Percentiles rank a stretch among this genome's conserved stretches.
These are phyloP conservation scores for Rhinoderma darwinii DNA, from an alignment of 2,113 vertebrate species.

Conservation along the genomic window DNA sequence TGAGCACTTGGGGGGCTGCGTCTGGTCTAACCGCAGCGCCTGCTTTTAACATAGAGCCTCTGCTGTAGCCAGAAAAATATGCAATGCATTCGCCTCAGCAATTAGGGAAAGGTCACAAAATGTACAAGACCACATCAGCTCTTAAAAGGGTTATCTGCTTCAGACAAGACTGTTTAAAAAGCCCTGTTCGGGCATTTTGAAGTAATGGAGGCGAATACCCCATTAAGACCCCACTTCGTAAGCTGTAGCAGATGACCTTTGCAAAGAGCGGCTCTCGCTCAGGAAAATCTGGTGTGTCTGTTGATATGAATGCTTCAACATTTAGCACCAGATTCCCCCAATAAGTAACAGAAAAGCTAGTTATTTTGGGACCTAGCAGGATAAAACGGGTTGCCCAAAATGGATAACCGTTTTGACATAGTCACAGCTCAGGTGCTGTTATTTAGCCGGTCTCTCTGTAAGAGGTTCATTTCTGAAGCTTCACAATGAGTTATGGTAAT, in stretches of 20 bases:
- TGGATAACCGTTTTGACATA: neutral
- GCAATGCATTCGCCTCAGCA: slow-evolving; percentile 14
- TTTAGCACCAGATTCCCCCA: neutral
- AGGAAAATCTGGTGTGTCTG: neutral
- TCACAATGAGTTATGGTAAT: too few species aligned
- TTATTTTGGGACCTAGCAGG: neutral
- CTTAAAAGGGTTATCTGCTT: neutral
- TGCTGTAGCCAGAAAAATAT: slow-evolving; percentile 55
- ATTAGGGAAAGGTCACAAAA: slow-evolving; percentile 26
- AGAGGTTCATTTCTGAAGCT: too few species aligned
- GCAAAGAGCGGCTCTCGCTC: too few species aligned
- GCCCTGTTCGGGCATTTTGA: neutral
- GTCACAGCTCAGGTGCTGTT: too few species aligned
- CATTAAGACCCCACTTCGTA: neutral
- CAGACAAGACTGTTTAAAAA: neutral
- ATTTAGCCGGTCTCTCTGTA: too few species aligned
- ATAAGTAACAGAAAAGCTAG: neutral
- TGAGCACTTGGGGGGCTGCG: slow-evolving; percentile 36
- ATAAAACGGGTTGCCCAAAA: neutral
- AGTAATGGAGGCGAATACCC: neutral
- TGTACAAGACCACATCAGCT: slow-evolving; percentile 8
- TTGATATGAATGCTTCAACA: neutral
- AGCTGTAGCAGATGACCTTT: too few species aligned
- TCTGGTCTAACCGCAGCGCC: slow-evolving; percentile 53
- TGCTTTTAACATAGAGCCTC: slow-evolving; percentile 46